Conservation (phyloP, 2,888 invertebrate genomes). For the Sarcophaga variegata region DNA sequence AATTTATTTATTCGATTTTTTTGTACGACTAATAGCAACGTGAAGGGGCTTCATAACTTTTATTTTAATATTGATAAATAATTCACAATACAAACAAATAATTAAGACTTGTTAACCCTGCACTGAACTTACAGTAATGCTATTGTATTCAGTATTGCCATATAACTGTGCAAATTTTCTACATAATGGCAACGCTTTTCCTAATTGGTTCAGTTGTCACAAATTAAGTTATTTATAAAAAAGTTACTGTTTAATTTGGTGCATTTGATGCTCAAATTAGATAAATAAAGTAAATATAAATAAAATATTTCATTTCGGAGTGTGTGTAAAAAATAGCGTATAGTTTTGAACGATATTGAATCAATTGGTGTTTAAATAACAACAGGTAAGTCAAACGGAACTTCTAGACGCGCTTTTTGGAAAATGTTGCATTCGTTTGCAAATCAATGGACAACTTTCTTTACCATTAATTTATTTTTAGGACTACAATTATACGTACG, state of each 20-base stretch:
- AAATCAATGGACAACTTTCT: neutral
- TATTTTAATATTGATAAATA: too few relatives aligned
- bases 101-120: too few relatives aligned
- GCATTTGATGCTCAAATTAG: neutral
- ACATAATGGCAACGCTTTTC: slow-evolving; percentile 6
- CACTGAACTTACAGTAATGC: neutral
- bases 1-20: too few relatives aligned
- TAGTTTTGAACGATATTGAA: neutral
- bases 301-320: neutral
- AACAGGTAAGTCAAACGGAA: too few relatives aligned
- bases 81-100: too few relatives aligned
- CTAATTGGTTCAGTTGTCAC: slow-evolving; percentile 9
- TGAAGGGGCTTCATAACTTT: too few relatives aligned
- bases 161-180: neutral
- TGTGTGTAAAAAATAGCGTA: neutral
- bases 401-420: too few relatives aligned
- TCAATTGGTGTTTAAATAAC: neutral
- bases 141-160: neutral
- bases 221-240: slow-evolving; percentile 40
- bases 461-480: neutral
- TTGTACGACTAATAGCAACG: too few relatives aligned
- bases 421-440: too few relatives aligned
- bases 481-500: neutral
- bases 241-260: neutral
- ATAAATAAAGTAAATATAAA: neutral